Conservation (phyloP, 2,797 vertebrate genomes). For the Microctenopoma steveboyesi region DNA sequence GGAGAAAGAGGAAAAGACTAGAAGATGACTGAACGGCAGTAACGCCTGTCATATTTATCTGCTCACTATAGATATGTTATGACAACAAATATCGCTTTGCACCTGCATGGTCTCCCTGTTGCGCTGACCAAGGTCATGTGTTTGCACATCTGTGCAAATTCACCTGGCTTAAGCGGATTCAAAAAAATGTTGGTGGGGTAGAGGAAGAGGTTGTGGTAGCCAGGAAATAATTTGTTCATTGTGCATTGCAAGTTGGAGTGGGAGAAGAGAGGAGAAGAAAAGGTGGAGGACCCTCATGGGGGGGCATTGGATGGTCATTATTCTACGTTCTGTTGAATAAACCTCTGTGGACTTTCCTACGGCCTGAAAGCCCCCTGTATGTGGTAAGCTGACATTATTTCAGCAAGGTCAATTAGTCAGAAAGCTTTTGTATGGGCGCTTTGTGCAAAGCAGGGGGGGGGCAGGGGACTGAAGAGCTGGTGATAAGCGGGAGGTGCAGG, state of each 20-base stretch:
- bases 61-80: constrained; percentile 67
- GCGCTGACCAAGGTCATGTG: constrained; percentile 27
- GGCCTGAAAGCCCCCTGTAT: constrained; percentile 46
- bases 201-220: constrained; percentile 42
- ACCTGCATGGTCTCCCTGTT: constrained; percentile 63
- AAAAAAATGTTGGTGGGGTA: constrained; percentile 64
- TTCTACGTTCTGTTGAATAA: constrained; percentile 55
- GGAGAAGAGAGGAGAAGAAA: constrained; percentile 55
- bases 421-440: constrained; percentile 56
- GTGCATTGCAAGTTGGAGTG: constrained; percentile 44
- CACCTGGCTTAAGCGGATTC: constrained; percentile 68
- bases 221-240: constrained; percentile 69
- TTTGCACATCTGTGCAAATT: constrained; percentile 32
- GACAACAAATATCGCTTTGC: constrained; percentile 69
- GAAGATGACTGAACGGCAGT: constrained; percentile 35
- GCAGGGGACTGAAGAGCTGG: constrained; percentile 19
- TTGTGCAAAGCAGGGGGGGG: constrained; percentile 46
- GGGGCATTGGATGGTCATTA: constrained; percentile 47
- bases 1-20: constrained; percentile 20
- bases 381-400: constrained; percentile 70
- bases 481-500: constrained; percentile 31
- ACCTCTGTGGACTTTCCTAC: constrained; percentile 45
- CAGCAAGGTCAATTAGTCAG: constrained; percentile 74
- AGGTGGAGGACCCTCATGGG: constrained; percentile 64
- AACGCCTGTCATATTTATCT: constrained; percentile 44